Evolutionary conservation across 1,140 invertebrate species (phyloP).

Genomic region (Coboldia fuscipes): DNA sequence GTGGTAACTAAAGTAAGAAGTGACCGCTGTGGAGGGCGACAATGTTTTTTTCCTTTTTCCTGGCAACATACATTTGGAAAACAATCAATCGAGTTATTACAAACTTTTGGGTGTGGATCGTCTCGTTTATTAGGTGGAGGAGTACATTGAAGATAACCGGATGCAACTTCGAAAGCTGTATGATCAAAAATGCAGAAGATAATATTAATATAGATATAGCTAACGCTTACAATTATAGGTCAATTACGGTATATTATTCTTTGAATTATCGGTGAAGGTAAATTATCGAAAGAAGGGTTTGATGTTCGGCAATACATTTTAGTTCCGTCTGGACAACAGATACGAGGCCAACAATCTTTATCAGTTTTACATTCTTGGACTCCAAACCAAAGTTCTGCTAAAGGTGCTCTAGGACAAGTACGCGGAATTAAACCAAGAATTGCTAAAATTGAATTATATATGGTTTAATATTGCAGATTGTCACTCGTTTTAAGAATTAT

Average conservation of each 20-base stretch:
- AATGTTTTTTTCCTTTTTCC: constrained; percentile 39
- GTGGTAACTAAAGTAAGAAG: constrained; percentile 35
- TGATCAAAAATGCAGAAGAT: no score
- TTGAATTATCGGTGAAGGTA: constrained; percentile 27
- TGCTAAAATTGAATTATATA: no score
- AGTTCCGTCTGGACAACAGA: constrained; percentile 42
- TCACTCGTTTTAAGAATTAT: no score
- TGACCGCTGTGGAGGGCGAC: constrained; percentile 42
- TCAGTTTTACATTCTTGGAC: constrained; percentile 38
- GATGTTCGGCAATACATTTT: constrained; percentile 42
- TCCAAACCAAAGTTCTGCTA: constrained; percentile 39
- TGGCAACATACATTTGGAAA: constrained; percentile 55
- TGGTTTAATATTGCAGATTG: no score
- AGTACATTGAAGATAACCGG: constrained; percentile 45
- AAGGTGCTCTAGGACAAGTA: constrained; percentile 34
- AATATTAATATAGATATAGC: not conserved
- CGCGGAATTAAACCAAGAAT: constrained; percentile 37
- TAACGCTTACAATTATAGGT: not conserved
- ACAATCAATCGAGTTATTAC: constrained; percentile 41
- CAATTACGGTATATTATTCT: constrained; percentile 24
- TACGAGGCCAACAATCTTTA: constrained; percentile 41
- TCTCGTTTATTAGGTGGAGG: constrained; percentile 34
- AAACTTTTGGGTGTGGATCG: constrained; percentile 40
- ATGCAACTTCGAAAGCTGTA: constrained; percentile 31
- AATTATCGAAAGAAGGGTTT: constrained; percentile 31